phyloP scores from a whole-genome alignment of 2,797 vertebrate species.

The Zalophus californianus region DNA sequence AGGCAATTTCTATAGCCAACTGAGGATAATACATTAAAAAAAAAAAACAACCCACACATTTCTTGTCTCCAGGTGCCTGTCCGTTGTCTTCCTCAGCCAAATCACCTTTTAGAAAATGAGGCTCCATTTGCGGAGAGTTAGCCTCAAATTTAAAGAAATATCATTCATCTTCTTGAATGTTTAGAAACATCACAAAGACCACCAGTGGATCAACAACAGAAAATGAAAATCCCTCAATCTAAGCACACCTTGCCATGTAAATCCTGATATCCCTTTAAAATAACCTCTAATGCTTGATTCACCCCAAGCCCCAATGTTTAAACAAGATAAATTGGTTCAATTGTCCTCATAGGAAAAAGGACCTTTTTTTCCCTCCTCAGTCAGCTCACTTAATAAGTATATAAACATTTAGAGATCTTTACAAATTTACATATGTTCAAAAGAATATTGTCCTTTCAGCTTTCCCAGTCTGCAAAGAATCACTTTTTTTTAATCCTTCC shows the following conservation, averaged over 20 bases:
- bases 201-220: neutral
- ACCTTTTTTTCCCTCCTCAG: neutral
- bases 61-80: slow-evolving; percentile 43
- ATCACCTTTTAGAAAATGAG: neutral
- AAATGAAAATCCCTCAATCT: neutral
- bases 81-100: slow-evolving; percentile 1
- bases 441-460: neutral
- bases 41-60: neutral
- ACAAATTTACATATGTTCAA: neutral
- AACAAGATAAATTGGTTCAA: neutral
- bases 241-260: neutral
- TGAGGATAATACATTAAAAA: slow-evolving; percentile 31
- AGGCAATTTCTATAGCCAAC: neutral
- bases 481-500: neutral
- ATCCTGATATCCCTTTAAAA: neutral
- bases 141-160: slow-evolving; percentile 15
- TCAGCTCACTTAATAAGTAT: neutral
- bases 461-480: neutral
- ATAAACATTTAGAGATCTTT: neutral
- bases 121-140: neutral
- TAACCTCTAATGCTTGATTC: neutral
- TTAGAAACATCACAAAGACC: neutral
- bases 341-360: neutral
- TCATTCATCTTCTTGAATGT: neutral
- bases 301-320: neutral